Evolutionary conservation across 2,797 vertebrate genomes (phyloP), one percentile per base, ranked within the genome.

Genomic region (Sphenopsis melanotis): DNA sequence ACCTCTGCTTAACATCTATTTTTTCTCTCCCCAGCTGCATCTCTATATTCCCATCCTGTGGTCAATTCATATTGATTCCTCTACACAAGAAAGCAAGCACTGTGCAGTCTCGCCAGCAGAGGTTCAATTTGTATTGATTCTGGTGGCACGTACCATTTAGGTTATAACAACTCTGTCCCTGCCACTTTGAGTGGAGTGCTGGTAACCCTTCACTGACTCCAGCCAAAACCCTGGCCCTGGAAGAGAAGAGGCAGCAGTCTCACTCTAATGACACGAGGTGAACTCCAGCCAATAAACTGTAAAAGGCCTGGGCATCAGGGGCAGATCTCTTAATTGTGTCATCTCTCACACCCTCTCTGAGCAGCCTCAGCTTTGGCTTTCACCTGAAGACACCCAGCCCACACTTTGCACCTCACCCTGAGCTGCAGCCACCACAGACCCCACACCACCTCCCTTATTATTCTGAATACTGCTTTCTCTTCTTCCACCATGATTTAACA

Each of bases 81-180:
- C 37, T 6, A 44, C 24, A 74, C 27, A 87, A 87, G 81, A 84
- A 76, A 90, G 68, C 22, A 66, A 89, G 75, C 86, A 39, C 90
- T 22, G 30, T 39, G 65, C 88, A 63, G 64, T 21, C 70, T 74
- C 2, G 0, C 52, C 42, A 21, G 83, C 66, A 77, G 41, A 84
- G 68, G 70, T 63, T 94, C 90, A 63, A 84, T 89, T 20, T 82
- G 52, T 83, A 76, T 88, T 14, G 90, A 93, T 93, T 63, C 42
- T 32, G 53, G 70, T 66, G 53, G 79, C 69, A 57, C 1, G 0
- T 56, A 50, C 74, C 80, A 89, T 66, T 72, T 72, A 61, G 6
- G 4, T 41, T 66, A 11, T 21, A 86, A 87, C 77, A 92, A 18
- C 83, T 84, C 74, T 60, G 55, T 63, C 87, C 56, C 60, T 81